Evolutionary conservation across 2,888 invertebrate species (phyloP), one percentile per base, ranked within the genome.

Genomic region (Nycteola revayana): DNA sequence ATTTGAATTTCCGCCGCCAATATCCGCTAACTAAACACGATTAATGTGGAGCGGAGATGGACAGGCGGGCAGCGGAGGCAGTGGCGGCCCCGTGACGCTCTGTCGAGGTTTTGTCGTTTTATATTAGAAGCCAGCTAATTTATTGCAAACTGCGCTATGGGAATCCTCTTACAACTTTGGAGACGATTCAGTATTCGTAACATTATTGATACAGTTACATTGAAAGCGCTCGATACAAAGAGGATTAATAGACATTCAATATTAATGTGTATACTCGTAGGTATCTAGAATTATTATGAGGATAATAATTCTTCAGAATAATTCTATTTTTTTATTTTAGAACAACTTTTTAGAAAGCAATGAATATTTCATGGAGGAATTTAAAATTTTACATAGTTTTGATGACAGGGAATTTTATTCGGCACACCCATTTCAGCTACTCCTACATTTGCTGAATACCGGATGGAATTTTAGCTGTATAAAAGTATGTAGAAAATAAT

Each of bases 1-100:
- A 88, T 88, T 86, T 87, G 85, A 87, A 87, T 87, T 88, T 89
- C 83, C 85, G 75, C 82, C 84, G 85, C 84, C 88, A 81, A 89
- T 89, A 89, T 88, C 87, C 85, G 83, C 84, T 89, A 87, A 88
- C 89, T 89, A 89, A 89, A 89, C 89, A 89, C 88, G 89, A 89
- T 89, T 89, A 89, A 88, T 89, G 87, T 78, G 80, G 76, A 68
- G 76, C 70, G 78, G 70, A 79, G 84, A 85, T 78, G 85, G 86
- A 86, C 84, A 81, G 85, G 69, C 80, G 76, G 75, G 68, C 75
- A 32, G 46, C 23, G 42, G 34, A 72, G 61, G 60, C 53, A 64
- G 57, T 48, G 48, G 54, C 60, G 60, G 60, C 62, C 54, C 66
- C 67, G 73, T 72, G 75, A 75, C 69, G 71, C 72, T 74, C 65